Conservation (phyloP, 1,140 invertebrate species). For the Aricia agestis region DNA sequence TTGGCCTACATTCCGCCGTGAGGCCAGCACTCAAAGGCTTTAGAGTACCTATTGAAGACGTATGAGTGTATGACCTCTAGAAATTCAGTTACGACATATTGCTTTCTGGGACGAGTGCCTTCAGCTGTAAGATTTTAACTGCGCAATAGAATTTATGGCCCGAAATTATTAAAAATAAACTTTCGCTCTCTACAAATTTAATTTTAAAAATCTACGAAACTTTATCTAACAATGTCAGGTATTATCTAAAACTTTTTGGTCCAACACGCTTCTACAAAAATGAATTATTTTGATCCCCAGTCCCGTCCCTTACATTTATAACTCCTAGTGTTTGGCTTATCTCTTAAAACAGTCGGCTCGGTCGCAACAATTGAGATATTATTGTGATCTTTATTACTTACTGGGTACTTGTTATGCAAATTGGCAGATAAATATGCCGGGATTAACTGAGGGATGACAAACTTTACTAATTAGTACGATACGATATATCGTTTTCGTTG, state of each 20-base stretch:
- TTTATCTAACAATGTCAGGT: neutral
- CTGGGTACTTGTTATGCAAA: neutral
- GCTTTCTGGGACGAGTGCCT: neutral
- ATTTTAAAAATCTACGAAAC: too few relatives aligned
- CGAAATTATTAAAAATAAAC: too few relatives aligned
- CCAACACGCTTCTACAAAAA: neutral
- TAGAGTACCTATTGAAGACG: neutral
- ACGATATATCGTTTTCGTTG: neutral
- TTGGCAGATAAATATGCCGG: neutral
- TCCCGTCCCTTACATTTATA: neutral
- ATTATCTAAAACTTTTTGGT: neutral
- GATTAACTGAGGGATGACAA: neutral
- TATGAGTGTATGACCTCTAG: neutral
- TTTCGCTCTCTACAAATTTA: too few relatives aligned
- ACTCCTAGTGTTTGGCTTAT: neutral
- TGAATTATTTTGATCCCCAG: neutral
- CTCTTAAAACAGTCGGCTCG: neutral
- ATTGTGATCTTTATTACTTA: neutral
- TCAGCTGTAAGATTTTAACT: neutral
- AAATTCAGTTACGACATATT: neutral
- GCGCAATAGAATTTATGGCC: neutral
- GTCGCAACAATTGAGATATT: constrained; percentile 3
- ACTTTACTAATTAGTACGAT: neutral
- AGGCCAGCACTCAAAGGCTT: neutral
- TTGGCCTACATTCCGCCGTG: too few relatives aligned